These are phyloP conservation scores for Lordiphosa fenestrarum DNA, from an alignment of 2,888 invertebrate species.

Conservation along the genomic window DNA sequence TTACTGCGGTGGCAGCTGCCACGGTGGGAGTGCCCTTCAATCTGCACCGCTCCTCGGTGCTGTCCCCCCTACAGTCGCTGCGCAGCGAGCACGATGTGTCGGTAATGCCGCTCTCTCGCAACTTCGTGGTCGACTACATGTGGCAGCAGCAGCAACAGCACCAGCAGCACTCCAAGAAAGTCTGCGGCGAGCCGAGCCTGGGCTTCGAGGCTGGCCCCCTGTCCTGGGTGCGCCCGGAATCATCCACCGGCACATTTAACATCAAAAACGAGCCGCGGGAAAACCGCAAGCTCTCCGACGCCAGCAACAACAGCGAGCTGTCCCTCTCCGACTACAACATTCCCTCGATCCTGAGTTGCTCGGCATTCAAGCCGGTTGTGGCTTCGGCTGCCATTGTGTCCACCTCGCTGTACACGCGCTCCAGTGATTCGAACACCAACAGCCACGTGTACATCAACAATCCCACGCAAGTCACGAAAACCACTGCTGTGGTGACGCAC, in stretches of 20 bases:
- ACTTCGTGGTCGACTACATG: slow-evolving; percentile 89
- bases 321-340: slow-evolving; percentile 47
- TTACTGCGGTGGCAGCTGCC: slow-evolving; percentile 58
- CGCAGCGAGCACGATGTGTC: slow-evolving; percentile 67
- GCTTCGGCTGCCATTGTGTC: slow-evolving; percentile 59
- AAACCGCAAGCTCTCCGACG: slow-evolving; percentile 33
- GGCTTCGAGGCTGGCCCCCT: slow-evolving; percentile 79
- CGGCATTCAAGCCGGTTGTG: slow-evolving; percentile 74
- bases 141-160: slow-evolving; percentile 86
- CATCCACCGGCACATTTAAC: slow-evolving; percentile 16
- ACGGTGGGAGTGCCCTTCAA: slow-evolving; percentile 59
- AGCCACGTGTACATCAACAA: slow-evolving; percentile 31
- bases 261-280: slow-evolving; percentile 39
- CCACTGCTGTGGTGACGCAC: slow-evolving; percentile 54
- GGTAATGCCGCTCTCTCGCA: slow-evolving; percentile 83
- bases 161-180: slow-evolving; percentile 45
- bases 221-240: slow-evolving; percentile 84
- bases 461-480: slow-evolving; percentile 35
- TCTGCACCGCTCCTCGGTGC: slow-evolving; percentile 48
- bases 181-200: slow-evolving; percentile 60
- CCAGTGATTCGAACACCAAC: slow-evolving; percentile 42
- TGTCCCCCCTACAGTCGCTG: slow-evolving; percentile 36
- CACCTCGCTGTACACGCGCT: slow-evolving; percentile 51
- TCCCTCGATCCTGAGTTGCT: slow-evolving; percentile 59
- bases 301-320: slow-evolving; percentile 14